phyloP scores from a whole-genome alignment of 2,797 vertebrate species.

The Pristis pectinata region DNA sequence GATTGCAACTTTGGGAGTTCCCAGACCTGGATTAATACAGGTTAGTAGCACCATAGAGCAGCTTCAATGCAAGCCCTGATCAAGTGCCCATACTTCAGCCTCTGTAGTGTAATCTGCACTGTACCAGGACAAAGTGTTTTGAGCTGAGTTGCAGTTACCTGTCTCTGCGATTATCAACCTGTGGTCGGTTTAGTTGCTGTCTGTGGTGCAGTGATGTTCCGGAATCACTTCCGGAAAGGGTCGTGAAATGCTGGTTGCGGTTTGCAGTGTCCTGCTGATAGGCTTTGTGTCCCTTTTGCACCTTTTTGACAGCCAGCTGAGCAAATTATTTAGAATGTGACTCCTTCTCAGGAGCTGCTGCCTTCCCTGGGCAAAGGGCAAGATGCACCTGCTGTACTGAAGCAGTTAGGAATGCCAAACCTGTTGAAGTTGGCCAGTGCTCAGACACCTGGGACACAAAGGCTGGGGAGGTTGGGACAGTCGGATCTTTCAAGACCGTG shows the following conservation, averaged over 20 bases:
- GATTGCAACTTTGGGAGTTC: neutral
- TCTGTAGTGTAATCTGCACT: neutral
- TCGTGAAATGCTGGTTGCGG: neutral
- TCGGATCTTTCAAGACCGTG: neutral
- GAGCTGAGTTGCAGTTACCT: neutral
- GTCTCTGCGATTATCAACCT: neutral
- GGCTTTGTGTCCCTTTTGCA: neutral
- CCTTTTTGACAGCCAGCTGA: neutral
- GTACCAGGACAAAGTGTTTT: neutral
- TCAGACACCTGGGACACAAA: neutral
- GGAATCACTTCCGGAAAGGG: neutral
- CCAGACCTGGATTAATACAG: neutral
- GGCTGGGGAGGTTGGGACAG: neutral
- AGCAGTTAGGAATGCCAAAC: neutral
- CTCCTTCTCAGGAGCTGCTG: neutral
- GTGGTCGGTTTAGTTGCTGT: neutral
- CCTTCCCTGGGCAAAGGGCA: neutral
- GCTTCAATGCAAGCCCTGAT: neutral
- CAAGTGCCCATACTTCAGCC: neutral
- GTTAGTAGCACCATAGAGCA: neutral
- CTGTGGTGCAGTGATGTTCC: neutral
- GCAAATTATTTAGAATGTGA: neutral
- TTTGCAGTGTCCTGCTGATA: neutral
- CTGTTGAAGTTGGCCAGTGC: neutral
- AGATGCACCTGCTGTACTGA: neutral